Evolutionary conservation across 2,888 invertebrate genomes (phyloP), one percentile per base, ranked within the genome.

Genomic region (Eristalinus sepulchralis): DNA sequence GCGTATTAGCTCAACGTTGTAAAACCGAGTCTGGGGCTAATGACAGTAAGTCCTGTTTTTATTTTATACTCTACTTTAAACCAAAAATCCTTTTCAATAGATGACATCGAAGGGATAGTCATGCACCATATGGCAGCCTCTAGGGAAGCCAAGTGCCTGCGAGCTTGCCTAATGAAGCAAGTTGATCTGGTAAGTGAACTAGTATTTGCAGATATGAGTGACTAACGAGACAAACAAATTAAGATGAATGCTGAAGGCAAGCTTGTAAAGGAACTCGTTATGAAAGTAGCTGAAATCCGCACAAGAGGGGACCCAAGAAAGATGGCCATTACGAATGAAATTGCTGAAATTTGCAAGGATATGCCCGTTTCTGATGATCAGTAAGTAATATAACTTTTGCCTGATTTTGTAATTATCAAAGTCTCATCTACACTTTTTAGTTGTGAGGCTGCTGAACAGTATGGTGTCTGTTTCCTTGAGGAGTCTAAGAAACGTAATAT

Each of bases 361-460:
- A 84, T 89, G 22, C 24, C 57, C 3, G 90, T 91, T 10, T 81
- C 90, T 0, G 88, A 84, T 17, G 90, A 91, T 79, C 89, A 89
- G 75, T 75, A 66, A 73, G 73, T 13, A 1, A 13, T n/a, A 9
- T 6, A n/a, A 10, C 31, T 17, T 33, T 13, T n/a, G 36, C 11
- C n/a, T n/a, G 1, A 20, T 4, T 24, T 27, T 27, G 2, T 47
- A 4, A 60, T 39, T 24, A 0, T n/a, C n/a, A n/a, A n/a, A n/a
- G 13, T n/a, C 24, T 47, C 2, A n/a, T 47, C 1, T 11, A 27
- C 27, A 3, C 27, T 24, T 5, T 1, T 11, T 39, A 75, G 75
- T 34, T 91, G 91, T 64, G 91, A 91, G 47, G 91, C 91, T 1
- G 90, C 91, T 17, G 91, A 89, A 31, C 67, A 72, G 2, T 91